phyloP scores from a whole-genome alignment of 2,888 invertebrate genomes.

The Drosophila helvetica region DNA sequence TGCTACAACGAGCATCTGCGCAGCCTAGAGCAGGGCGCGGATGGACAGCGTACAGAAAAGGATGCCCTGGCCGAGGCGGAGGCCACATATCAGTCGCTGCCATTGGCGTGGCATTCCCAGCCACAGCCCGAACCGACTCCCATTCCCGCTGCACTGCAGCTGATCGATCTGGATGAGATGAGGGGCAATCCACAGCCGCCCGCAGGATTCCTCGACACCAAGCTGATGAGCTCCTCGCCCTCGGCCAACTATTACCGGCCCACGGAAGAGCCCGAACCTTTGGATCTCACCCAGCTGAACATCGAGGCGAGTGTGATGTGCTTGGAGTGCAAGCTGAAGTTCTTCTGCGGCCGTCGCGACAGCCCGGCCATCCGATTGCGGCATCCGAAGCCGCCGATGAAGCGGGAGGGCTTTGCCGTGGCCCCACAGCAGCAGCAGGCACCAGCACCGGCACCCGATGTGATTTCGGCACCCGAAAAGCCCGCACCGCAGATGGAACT shows the following conservation, averaged over 20 bases:
- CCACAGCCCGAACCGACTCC: background rate
- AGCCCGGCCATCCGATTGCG: constrained; percentile 89
- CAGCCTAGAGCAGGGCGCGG: constrained; percentile 44
- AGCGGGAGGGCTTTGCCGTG: constrained; percentile 79
- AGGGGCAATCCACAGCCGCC: constrained; percentile 50
- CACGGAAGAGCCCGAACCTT: constrained; percentile 92
- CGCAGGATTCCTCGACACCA: constrained; percentile 85
- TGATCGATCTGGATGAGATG: constrained; percentile 64
- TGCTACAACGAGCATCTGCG: constrained; percentile 81
- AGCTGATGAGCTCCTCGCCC: constrained; percentile 83
- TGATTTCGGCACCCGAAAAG: constrained; percentile 69
- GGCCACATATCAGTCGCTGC: constrained; percentile 79
- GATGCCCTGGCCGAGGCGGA: constrained; percentile 21
- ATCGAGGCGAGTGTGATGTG: constrained; percentile 95
- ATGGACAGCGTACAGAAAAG: background rate
- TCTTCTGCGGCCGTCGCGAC: constrained; percentile 89
- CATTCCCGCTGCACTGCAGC: constrained; percentile 31
- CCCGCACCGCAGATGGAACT: constrained; percentile 17
- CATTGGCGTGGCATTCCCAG: constrained; percentile 57
- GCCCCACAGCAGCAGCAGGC: constrained; percentile 55
- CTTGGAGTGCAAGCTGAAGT: constrained; percentile 91
- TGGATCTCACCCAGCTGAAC: constrained; percentile 93
- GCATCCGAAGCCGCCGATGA: constrained; percentile 83
- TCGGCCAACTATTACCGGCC: constrained; percentile 92
- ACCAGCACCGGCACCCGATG: constrained; percentile 71